Conservation (phyloP, 2,888 invertebrate species). For the Ophion slaviceki region DNA sequence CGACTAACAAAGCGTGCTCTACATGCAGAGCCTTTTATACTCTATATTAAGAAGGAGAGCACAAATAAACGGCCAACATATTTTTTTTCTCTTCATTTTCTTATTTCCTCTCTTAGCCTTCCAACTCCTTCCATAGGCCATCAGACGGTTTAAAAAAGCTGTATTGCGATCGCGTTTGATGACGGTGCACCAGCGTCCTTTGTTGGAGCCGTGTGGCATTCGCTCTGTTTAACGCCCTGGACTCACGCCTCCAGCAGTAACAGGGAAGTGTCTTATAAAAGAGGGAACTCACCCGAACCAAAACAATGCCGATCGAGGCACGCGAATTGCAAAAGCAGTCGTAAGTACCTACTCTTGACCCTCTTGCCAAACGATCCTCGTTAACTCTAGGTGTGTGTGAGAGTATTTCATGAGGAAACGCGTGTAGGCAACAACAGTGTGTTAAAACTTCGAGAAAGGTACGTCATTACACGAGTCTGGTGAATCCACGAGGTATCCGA, state of each 20-base stretch:
- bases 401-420: neutral
- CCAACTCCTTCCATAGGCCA: conserved; percentile 69
- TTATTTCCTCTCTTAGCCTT: conserved; percentile 62
- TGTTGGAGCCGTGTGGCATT: conserved; percentile 72
- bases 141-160: conserved; percentile 18
- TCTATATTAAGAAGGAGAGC: conserved; percentile 52
- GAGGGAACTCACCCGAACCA: conserved; percentile 76
- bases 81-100: conserved; percentile 55
- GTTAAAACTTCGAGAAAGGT: conserved; percentile 24
- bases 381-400: conserved; percentile 52
- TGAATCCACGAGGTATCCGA: conserved; percentile 54
- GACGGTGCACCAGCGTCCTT: conserved; percentile 53
- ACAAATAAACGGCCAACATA: conserved; percentile 7
- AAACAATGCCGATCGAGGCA: conserved; percentile 76
- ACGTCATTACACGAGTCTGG: conserved; percentile 12
- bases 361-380: conserved; percentile 81
- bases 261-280: conserved; percentile 53
- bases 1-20: conserved; percentile 67
- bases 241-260: conserved; percentile 59
- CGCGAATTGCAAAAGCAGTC: neutral
- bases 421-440: neutral
- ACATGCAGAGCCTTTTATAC: conserved; percentile 66
- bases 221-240: conserved; percentile 82
- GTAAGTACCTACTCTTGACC: conserved; percentile 75
- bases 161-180: conserved; percentile 59